phyloP scores from a whole-genome alignment of 2,888 invertebrate species.

The Germaria angustata region DNA sequence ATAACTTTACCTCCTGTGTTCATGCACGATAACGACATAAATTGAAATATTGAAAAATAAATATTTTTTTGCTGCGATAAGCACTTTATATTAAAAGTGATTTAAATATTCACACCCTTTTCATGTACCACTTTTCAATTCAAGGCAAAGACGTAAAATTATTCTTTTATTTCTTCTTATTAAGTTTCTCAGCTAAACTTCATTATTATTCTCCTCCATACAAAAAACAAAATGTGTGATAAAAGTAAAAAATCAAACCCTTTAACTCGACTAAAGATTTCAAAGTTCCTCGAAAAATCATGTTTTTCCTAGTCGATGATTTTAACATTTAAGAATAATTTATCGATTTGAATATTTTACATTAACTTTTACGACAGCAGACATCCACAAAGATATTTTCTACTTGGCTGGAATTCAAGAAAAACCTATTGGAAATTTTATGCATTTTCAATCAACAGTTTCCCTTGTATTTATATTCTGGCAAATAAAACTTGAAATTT shows the following conservation, averaged over 20 bases:
- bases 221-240: neutral
- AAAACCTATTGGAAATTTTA: conserved; percentile 35
- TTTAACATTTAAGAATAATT: conserved; percentile 50
- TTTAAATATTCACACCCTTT: conserved; percentile 55
- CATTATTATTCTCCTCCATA: neutral
- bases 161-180: no score
- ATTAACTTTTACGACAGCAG: conserved; percentile 42
- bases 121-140: conserved; percentile 23
- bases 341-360: conserved; percentile 57
- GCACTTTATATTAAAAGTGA: conserved; percentile 13
- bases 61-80: neutral
- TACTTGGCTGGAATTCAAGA: neutral
- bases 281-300: neutral
- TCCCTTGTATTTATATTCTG: conserved; percentile 43
- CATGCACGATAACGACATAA: no score
- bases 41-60: no score
- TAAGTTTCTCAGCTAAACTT: conserved; percentile 1
- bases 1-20: no score
- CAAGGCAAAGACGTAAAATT: no score
- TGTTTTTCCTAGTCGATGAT: neutral
- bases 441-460: conserved; percentile 61
- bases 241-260: neutral
- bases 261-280: neutral
- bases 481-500: conserved; percentile 31
- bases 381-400: neutral